Evolutionary conservation across 1,140 invertebrate species (phyloP).

Genomic region (Muscidifurax raptorellus): DNA sequence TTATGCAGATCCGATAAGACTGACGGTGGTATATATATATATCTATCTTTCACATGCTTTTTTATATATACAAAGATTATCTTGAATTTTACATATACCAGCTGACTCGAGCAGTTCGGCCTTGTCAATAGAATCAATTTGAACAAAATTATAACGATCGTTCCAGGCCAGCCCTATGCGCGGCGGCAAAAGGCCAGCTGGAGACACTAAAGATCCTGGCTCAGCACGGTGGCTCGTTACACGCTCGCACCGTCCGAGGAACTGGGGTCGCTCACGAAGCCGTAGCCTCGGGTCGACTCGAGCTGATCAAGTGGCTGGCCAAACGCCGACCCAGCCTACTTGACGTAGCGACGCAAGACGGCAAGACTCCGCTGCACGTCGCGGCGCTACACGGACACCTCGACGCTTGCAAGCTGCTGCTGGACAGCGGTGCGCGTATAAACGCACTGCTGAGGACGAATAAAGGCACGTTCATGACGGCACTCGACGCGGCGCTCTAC

Average conservation of each 20-base stretch:
- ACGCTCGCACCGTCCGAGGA: conserved; percentile 87
- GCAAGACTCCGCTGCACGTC: conserved; percentile 94
- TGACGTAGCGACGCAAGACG: conserved; percentile 93
- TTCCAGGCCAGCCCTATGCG: conserved; percentile 86
- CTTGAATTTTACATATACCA: too few species aligned
- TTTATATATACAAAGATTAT: too few species aligned
- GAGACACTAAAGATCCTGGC: conserved; percentile 87
- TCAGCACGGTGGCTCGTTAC: conserved; percentile 91
- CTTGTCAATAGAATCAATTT: too few species aligned
- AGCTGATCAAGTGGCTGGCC: conserved; percentile 91
- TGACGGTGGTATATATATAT: too few species aligned
- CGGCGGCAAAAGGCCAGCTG: conserved; percentile 96
- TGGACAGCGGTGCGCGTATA: conserved; percentile 88
- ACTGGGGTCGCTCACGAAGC: conserved; percentile 87
- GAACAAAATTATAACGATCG: neutral
- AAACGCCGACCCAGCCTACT: conserved; percentile 88
- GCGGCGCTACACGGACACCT: conserved; percentile 96
- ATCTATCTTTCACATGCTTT: too few species aligned
- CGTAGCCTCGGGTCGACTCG: conserved; percentile 91
- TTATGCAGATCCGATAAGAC: neutral
- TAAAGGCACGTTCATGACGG: conserved; percentile 89
- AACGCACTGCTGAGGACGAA: conserved; percentile 89
- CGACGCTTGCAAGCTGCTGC: conserved; percentile 92
- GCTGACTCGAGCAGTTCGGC: too few species aligned
- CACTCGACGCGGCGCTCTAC: conserved; percentile 91